Evolutionary conservation across 2,797 vertebrate species (phyloP).

Genomic region (Alouatta caraya): DNA sequence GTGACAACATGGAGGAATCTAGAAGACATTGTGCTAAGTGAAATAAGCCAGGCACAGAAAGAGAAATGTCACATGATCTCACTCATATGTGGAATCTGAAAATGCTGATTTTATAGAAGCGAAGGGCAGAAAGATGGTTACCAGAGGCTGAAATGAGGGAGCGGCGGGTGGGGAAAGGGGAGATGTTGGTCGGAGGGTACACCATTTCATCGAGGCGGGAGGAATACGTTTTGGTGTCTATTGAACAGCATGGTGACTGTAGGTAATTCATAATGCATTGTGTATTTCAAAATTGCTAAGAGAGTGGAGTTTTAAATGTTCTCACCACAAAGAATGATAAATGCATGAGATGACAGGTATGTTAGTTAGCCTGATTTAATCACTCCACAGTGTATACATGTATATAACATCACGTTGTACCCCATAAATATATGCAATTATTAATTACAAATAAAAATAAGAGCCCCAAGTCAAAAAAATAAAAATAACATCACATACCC

Average conservation of each 20-base stretch:
- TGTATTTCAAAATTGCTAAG: not conserved
- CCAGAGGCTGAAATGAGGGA: not conserved
- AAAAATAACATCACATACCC: not conserved
- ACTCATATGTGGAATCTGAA: not conserved
- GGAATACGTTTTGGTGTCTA: too few species aligned
- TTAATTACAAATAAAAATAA: not conserved
- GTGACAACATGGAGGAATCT: not conserved
- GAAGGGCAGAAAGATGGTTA: too few species aligned
- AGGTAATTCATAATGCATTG: not conserved
- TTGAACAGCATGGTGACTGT: not conserved
- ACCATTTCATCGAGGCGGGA: not conserved
- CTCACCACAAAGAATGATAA: not conserved
- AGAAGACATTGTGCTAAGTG: not conserved
- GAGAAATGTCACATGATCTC: not conserved
- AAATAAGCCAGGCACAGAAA: not conserved
- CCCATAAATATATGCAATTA: not conserved
- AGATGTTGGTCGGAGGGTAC: not conserved
- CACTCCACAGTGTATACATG: too few species aligned
- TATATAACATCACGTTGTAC: too few species aligned
- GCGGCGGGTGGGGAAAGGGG: rapidly evolving
- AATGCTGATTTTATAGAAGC: not conserved
- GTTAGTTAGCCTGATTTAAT: not conserved
- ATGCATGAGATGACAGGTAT: not conserved
- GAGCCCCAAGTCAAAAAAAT: not conserved
- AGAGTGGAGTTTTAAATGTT: not conserved